Percentiles rank a stretch among this genome's conserved stretches.
These are phyloP conservation scores for Hydractinia symbiolongicarpus DNA, from an alignment of 30 jellyfish, hydroid and myxozoan genomes.

Conservation along the genomic window DNA sequence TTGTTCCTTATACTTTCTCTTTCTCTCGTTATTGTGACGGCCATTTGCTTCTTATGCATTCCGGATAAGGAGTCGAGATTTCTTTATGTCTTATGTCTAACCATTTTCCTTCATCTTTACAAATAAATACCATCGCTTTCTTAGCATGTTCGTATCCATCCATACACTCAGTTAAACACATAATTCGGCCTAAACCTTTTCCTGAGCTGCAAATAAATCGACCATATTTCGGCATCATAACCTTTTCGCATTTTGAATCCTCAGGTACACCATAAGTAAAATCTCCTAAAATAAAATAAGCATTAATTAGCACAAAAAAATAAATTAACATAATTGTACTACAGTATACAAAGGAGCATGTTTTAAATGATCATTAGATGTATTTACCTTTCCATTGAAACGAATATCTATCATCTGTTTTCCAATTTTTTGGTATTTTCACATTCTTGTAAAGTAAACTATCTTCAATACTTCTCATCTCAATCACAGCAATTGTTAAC, in stretches of 20 bases:
- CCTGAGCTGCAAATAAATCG: conserved; percentile 13
- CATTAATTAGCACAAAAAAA: background rate
- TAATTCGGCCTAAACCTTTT: background rate
- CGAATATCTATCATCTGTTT: background rate
- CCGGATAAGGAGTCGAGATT: background rate
- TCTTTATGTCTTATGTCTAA: background rate
- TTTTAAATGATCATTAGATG: background rate
- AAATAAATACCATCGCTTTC: background rate
- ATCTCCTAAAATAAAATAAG: background rate
- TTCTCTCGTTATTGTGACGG: too few relatives aligned
- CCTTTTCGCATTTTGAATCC: background rate
- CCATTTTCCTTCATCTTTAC: conserved; percentile 5
- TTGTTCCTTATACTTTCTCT: too few relatives aligned
- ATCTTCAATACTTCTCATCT: background rate
- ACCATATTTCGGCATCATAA: background rate
- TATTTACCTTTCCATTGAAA: conserved; percentile 5
- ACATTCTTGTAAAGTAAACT: background rate
- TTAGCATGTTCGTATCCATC: background rate
- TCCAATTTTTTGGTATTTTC: conserved; percentile 10
- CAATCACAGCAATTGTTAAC: background rate
- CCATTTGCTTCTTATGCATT: background rate
- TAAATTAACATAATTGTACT: background rate
- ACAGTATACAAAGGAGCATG: background rate
- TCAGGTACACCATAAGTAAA: conserved; percentile 13
- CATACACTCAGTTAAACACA: conserved; percentile 3